A percentile compares a stretch with the other conserved stretches of the same genome.
Evolutionary conservation across 2,797 vertebrate genomes (phyloP).

Genomic region (Megaceryle alcyon): DNA sequence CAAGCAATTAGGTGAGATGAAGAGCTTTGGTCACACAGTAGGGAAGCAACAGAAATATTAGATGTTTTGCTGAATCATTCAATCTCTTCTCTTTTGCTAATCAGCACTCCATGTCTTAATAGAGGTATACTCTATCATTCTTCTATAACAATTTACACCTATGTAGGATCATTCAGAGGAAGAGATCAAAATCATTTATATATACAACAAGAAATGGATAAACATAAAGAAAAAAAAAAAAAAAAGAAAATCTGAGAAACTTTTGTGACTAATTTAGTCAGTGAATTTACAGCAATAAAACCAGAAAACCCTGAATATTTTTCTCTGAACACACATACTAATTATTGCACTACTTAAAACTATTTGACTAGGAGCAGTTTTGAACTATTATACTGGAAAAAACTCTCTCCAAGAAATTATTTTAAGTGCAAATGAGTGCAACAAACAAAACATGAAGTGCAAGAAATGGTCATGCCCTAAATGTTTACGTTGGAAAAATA

Average conservation of each 20-base stretch:
- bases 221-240: not conserved
- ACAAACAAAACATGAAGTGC: not conserved
- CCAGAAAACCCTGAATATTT: not conserved
- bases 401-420: not conserved
- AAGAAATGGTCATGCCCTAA: not conserved
- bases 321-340: not conserved
- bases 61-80: not conserved
- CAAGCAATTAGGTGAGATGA: not conserved
- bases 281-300: not conserved
- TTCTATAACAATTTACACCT: not conserved
- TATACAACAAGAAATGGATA: not conserved
- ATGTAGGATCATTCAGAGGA: not conserved
- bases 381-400: not conserved
- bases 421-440: slow-evolving; percentile 18
- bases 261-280: not conserved
- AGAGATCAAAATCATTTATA: not conserved
- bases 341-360: not conserved
- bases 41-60: not conserved
- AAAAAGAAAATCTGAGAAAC: not conserved
- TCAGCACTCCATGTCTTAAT: not conserved
- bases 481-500: slow-evolving; percentile 15
- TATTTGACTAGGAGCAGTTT: not conserved
- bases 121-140: not conserved
- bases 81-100: not conserved
- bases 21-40: not conserved